These are phyloP conservation scores for Tragulus kanchil DNA, from an alignment of 2,113 vertebrate genomes.

Conservation along the genomic window DNA sequence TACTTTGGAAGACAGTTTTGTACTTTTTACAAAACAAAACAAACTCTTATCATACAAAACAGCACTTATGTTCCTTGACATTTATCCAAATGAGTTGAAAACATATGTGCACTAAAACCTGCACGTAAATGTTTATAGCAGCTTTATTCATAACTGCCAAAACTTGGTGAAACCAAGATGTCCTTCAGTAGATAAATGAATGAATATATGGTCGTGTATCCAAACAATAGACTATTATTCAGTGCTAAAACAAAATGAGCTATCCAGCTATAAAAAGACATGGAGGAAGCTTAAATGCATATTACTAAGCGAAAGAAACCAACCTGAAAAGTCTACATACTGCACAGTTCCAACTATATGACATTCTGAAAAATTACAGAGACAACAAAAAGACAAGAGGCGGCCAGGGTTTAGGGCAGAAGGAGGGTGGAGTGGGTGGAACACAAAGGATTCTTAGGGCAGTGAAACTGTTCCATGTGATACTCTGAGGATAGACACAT, in stretches of 20 bases:
- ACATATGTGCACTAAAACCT: background rate
- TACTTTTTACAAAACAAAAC: slow-evolving; percentile 12
- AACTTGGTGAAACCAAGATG: background rate
- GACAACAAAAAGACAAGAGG: background rate
- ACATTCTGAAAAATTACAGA: background rate
- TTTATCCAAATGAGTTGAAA: background rate
- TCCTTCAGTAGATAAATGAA: background rate
- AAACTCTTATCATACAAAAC: background rate
- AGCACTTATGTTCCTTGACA: background rate
- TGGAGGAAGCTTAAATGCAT: background rate
- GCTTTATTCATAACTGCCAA: background rate
- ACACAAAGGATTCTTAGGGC: background rate
- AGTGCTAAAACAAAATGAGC: background rate
- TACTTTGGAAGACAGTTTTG: background rate
- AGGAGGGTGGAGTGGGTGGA: background rate
- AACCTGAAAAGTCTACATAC: background rate
- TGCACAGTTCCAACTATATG: background rate
- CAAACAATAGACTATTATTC: background rate
- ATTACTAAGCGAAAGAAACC: background rate
- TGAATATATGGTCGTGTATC: background rate
- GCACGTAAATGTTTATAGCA: background rate
- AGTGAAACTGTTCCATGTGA: background rate
- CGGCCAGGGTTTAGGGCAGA: background rate
- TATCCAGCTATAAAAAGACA: background rate
- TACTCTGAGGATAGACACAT: background rate